Percentiles rank a stretch among this genome's conserved stretches.
Conservation (phyloP, 2,888 invertebrate genomes). For the Amphimallon solstitiale region DNA sequence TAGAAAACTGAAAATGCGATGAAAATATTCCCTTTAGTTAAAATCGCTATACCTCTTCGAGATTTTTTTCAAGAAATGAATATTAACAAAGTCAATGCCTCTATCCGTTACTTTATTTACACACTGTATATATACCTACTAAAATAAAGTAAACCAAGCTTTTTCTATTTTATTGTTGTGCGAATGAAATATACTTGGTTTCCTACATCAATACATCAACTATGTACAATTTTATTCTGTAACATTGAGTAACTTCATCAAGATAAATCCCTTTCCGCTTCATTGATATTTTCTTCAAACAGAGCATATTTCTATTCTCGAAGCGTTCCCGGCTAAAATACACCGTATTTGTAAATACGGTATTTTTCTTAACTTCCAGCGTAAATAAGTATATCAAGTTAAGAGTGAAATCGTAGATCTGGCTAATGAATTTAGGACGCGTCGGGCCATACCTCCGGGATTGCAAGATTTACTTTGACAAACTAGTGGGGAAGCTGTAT, state of each 20-base stretch:
- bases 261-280: background rate
- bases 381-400: conserved; percentile 60
- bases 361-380: conserved; percentile 62
- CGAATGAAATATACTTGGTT: too few relatives aligned
- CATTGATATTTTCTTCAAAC: conserved; percentile 9
- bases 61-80: too few relatives aligned
- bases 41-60: too few relatives aligned
- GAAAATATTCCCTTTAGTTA: too few relatives aligned
- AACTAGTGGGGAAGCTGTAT: conserved; percentile 34
- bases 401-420: conserved; percentile 49
- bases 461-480: conserved; percentile 41
- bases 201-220: background rate
- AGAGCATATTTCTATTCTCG: conserved; percentile 20
- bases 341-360: conserved; percentile 55
- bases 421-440: conserved; percentile 57
- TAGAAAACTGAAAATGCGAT: too few relatives aligned
- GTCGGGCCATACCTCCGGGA: conserved; percentile 45
- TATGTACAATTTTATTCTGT: conserved; percentile 1
- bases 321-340: conserved; percentile 5
- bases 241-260: conserved; percentile 4
- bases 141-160: too few relatives aligned
- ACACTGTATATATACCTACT: too few relatives aligned
- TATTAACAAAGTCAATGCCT: too few relatives aligned
- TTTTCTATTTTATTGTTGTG: too few relatives aligned
- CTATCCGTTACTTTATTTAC: too few relatives aligned